These are phyloP conservation scores for Coregonus clupeaformis DNA, from an alignment of 2,113 vertebrate genomes.

Conservation along the genomic window DNA sequence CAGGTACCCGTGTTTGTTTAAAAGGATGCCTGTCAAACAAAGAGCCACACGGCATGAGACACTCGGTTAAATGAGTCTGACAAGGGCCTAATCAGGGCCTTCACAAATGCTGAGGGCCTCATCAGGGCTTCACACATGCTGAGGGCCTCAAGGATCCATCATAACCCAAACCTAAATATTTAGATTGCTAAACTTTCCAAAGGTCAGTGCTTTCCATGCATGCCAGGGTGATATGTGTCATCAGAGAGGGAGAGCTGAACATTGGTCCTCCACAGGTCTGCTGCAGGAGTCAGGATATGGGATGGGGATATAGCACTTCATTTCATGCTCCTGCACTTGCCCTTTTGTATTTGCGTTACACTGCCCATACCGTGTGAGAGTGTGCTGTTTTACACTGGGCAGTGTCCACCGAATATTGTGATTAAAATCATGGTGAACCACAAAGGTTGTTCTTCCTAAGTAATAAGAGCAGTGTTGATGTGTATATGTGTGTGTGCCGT, in stretches of 20 bases:
- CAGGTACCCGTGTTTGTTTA: constrained; percentile 79
- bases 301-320: constrained; percentile 14
- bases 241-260: constrained; percentile 30
- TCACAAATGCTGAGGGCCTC: constrained; percentile 73
- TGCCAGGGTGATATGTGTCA: constrained; percentile 69
- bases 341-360: constrained; percentile 35
- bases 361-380: not conserved
- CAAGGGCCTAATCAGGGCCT: constrained; percentile 78
- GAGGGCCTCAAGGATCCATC: constrained; percentile 76
- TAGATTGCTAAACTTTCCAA: constrained; percentile 82
- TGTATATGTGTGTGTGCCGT: no score
- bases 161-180: constrained; percentile 82
- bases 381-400: no score
- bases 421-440: no score
- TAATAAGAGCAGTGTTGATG: no score
- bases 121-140: constrained; percentile 77
- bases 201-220: constrained; percentile 77
- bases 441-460: no score
- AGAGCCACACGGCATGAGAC: constrained; percentile 64
- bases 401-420: no score
- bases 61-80: constrained; percentile 71
- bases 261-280: not conserved
- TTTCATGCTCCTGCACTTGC: constrained; percentile 52
- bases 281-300: not conserved
- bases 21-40: constrained; percentile 80